Conservation (phyloP, 2,888 invertebrate species). For the Hydriomena furcata region DNA sequence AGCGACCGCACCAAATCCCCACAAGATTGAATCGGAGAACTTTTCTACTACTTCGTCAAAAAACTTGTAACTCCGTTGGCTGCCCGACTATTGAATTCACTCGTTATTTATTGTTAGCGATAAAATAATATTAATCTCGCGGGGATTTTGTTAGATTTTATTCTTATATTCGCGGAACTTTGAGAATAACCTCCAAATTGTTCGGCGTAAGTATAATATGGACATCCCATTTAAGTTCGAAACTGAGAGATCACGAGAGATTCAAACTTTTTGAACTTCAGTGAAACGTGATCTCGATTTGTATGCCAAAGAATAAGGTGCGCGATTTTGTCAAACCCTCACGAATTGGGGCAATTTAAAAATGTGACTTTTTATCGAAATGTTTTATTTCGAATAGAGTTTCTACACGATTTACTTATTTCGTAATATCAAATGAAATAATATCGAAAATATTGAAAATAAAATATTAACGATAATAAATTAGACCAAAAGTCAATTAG, state of each 20-base stretch:
- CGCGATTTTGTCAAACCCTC: constrained; percentile 35
- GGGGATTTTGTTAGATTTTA: constrained; percentile 78
- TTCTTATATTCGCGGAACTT: constrained; percentile 74
- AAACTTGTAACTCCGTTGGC: constrained; percentile 75
- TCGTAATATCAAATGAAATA: no score
- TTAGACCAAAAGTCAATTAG: no score
- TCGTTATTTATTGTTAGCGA: constrained; percentile 80
- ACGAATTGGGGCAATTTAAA: constrained; percentile 37
- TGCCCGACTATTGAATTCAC: constrained; percentile 76
- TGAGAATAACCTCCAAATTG: constrained; percentile 65
- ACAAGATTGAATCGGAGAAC: constrained; percentile 75
- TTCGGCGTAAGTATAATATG: constrained; percentile 51
- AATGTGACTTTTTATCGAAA: constrained; percentile 19
- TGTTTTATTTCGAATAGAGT: constrained; percentile 7
- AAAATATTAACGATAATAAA: no score
- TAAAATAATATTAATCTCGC: constrained; percentile 83
- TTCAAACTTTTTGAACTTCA: constrained; percentile 32
- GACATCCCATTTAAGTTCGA: constrained; percentile 50
- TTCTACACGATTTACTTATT: neutral
- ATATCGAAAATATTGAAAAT: neutral
- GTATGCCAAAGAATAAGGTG: constrained; percentile 38
- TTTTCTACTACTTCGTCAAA: constrained; percentile 76
- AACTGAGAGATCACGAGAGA: constrained; percentile 42
- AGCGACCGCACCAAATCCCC: constrained; percentile 67
- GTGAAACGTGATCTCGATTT: constrained; percentile 48